phyloP scores from a whole-genome alignment of 2,797 vertebrate species.

The Sebastes variabilis region DNA sequence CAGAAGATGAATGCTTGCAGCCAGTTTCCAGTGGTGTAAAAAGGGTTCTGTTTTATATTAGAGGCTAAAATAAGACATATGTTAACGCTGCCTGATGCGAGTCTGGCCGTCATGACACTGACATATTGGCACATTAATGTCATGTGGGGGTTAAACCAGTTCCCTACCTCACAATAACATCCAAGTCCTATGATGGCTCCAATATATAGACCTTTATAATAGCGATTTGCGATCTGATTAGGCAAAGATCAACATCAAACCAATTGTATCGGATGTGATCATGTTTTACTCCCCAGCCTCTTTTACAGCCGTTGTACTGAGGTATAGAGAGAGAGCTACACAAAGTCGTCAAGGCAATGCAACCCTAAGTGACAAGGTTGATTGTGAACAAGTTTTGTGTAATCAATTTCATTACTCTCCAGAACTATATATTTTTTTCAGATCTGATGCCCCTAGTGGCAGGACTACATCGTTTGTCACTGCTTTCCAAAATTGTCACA shows the following conservation, averaged over 20 bases:
- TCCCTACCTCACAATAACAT: background rate
- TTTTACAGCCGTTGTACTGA: background rate
- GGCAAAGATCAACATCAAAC: background rate
- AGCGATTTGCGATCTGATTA: too few relatives aligned
- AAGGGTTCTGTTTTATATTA: background rate
- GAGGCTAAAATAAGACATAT: background rate
- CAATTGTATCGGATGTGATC: background rate
- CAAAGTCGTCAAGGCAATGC: background rate
- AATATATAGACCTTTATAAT: background rate
- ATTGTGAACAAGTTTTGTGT: background rate
- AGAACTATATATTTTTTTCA: background rate
- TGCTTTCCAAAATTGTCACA: background rate
- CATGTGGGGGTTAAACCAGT: background rate
- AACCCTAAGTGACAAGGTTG: too few relatives aligned
- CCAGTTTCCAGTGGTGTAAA: background rate
- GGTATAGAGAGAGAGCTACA: background rate
- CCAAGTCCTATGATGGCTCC: accelerated
- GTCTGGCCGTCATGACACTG: background rate
- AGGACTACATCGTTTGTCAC: background rate
- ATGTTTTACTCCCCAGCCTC: background rate
- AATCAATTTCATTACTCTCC: background rate
- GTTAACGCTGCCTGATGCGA: background rate
- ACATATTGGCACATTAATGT: background rate
- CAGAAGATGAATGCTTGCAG: background rate
- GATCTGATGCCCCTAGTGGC: background rate